Percentiles rank a stretch among this genome's conserved stretches.
Conservation (phyloP, 2,888 invertebrate genomes). For the Automeris io region DNA sequence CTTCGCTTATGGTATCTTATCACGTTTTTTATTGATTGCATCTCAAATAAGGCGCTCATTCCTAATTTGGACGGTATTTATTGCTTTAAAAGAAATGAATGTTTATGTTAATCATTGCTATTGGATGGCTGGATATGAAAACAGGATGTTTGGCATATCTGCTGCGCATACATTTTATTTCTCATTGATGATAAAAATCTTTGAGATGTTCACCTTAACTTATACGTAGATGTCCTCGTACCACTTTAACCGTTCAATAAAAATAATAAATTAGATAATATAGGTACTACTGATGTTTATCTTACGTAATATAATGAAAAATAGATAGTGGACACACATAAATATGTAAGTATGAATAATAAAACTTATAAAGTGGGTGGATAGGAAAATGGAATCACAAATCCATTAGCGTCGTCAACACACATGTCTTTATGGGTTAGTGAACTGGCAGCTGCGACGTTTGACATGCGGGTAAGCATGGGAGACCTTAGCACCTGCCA, state of each 20-base stretch:
- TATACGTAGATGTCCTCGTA: conserved; percentile 3
- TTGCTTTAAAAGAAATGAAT: conserved; percentile 30
- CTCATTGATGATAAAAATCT: conserved; percentile 7
- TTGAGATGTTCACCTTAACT: conserved; percentile 4
- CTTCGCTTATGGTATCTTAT: conserved; percentile 41
- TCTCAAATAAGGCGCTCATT: conserved; percentile 30
- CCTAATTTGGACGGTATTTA: conserved; percentile 34
- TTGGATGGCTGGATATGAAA: conserved; percentile 23
- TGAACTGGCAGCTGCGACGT: conserved; percentile 53
- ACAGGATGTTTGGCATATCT: conserved; percentile 19
- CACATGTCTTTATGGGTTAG: conserved; percentile 41
- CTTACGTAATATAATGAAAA: conserved; percentile 3
- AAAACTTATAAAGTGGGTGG: conserved; percentile 7
- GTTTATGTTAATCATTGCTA: conserved; percentile 32
- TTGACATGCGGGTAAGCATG: conserved; percentile 31
- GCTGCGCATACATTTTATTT: conserved; percentile 1
- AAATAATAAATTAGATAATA: conserved; percentile 6
- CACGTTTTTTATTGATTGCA: conserved; percentile 43
- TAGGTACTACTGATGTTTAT: conserved; percentile 1
- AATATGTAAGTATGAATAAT: conserved; percentile 14
- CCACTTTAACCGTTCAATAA: conserved; percentile 8
- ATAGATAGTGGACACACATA: conserved; percentile 11
- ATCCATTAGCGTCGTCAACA: conserved; percentile 33
- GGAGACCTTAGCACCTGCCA: conserved; percentile 27
- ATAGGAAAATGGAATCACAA: conserved; percentile 27